Conservation (phyloP, 1,140 invertebrate genomes). For the Phortica variegata region DNA sequence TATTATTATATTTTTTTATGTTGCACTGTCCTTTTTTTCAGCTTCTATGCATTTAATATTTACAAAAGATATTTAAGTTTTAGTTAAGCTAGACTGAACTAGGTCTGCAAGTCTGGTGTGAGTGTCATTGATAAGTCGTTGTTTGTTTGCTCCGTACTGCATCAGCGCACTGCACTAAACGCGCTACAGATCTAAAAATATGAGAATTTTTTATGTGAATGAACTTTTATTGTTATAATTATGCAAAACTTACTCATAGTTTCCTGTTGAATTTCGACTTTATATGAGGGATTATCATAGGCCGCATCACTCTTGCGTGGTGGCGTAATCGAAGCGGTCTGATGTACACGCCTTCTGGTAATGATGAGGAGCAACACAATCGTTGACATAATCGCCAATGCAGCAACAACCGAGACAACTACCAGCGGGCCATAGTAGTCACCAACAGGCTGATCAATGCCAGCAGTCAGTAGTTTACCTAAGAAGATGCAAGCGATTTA, state of each 20-base stretch:
- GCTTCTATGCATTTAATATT: slow-evolving; percentile 29
- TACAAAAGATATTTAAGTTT: slow-evolving; percentile 43
- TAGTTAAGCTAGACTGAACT: too few relatives aligned
- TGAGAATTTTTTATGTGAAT: neutral
- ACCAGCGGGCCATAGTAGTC: slow-evolving; percentile 86
- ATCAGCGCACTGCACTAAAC: slow-evolving; percentile 13
- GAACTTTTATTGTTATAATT: neutral
- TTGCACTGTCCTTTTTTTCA: slow-evolving; percentile 33
- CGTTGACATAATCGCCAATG: slow-evolving; percentile 77
- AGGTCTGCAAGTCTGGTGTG: too few relatives aligned
- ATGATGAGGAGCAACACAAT: slow-evolving; percentile 77
- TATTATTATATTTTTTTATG: slow-evolving; percentile 12
- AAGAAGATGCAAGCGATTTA: slow-evolving; percentile 17
- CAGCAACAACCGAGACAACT: slow-evolving; percentile 82
- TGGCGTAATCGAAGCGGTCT: slow-evolving; percentile 67
- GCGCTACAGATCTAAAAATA: slow-evolving; percentile 48
- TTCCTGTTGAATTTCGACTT: slow-evolving; percentile 88
- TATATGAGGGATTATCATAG: slow-evolving; percentile 92
- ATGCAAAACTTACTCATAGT: slow-evolving; percentile 72
- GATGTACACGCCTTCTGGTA: slow-evolving; percentile 70
- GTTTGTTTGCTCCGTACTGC: slow-evolving; percentile 15
- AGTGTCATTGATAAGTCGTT: slow-evolving; percentile 20
- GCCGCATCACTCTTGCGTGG: slow-evolving; percentile 64
- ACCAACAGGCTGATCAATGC: slow-evolving; percentile 58
- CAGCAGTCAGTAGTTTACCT: slow-evolving; percentile 66